phyloP scores from a whole-genome alignment of 2,797 vertebrate species.

The Hephaestus fuliginosus region DNA sequence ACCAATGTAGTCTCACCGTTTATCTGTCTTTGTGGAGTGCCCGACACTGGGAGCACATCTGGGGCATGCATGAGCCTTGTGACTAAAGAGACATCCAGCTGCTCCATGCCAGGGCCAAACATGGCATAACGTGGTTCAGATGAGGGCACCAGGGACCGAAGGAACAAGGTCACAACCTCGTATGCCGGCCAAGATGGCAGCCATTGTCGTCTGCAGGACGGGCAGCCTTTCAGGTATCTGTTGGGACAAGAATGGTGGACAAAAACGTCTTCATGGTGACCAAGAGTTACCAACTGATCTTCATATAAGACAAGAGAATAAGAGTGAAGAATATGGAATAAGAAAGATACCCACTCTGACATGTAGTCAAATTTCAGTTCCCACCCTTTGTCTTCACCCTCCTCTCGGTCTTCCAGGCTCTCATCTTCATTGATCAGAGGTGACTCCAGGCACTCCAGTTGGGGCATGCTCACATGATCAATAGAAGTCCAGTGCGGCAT shows the following conservation, averaged over 20 bases:
- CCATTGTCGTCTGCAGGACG: conserved; percentile 86
- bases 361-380: conserved; percentile 87
- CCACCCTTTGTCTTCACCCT: conserved; percentile 43
- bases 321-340: too few relatives aligned
- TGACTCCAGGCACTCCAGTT: conserved; percentile 83
- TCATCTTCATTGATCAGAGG: conserved; percentile 71
- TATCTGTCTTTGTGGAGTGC: conserved; percentile 90
- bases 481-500: conserved; percentile 90
- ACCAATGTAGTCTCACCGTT: conserved; percentile 84
- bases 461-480: conserved; percentile 91
- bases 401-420: conserved; percentile 63
- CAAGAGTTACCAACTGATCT: background rate
- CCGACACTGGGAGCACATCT: conserved; percentile 88
- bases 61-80: conserved; percentile 90
- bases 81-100: conserved; percentile 92
- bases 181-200: conserved; percentile 84
- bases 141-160: conserved; percentile 89
- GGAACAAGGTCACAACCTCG: conserved; percentile 88
- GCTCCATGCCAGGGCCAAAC: conserved; percentile 96
- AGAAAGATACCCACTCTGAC: conserved; percentile 88
- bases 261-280: background rate
- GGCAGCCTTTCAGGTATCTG: conserved; percentile 93
- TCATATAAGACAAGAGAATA: background rate
- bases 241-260: conserved; percentile 34
- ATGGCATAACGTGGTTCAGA: conserved; percentile 94